Conservation (phyloP, 2,797 vertebrate genomes). For the Gymnopithys bicolor region DNA sequence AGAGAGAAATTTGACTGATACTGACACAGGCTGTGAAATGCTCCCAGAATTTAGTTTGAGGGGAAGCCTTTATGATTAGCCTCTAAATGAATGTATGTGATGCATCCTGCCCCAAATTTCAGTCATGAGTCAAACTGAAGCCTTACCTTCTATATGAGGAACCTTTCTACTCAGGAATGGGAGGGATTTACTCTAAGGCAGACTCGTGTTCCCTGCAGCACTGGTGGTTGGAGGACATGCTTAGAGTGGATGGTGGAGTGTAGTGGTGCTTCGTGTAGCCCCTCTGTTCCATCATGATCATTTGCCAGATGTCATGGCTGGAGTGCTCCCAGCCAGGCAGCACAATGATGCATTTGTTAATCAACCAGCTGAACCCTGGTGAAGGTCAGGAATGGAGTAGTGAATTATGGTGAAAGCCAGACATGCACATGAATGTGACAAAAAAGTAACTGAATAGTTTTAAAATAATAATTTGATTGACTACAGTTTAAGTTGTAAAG, state of each 20-base stretch:
- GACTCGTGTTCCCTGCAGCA: accelerated
- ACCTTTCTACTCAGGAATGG: not conserved
- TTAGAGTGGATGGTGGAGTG: not conserved
- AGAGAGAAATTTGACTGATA: not conserved
- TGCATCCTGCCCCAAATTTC: not conserved
- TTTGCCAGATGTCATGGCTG: not conserved
- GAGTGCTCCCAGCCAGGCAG: not conserved
- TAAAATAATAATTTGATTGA: not conserved
- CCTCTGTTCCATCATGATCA: not conserved
- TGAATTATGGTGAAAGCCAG: not conserved
- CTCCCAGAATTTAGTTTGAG: not conserved
- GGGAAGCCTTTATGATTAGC: not conserved
- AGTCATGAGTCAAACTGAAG: not conserved
- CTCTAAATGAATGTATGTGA: not conserved
- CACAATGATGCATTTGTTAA: not conserved
- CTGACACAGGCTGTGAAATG: not conserved
- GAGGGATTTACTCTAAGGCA: not conserved
- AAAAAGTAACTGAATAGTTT: not conserved
- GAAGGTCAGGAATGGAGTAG: not conserved
- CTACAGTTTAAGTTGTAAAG: not conserved
- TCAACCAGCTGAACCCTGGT: not conserved
- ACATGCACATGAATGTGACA: accelerated
- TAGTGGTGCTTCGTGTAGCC: not conserved
- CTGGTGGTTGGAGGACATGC: not conserved
- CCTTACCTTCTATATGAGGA: not conserved